phyloP scores from a whole-genome alignment of 2,888 invertebrate species.

The Conus canariensis region DNA sequence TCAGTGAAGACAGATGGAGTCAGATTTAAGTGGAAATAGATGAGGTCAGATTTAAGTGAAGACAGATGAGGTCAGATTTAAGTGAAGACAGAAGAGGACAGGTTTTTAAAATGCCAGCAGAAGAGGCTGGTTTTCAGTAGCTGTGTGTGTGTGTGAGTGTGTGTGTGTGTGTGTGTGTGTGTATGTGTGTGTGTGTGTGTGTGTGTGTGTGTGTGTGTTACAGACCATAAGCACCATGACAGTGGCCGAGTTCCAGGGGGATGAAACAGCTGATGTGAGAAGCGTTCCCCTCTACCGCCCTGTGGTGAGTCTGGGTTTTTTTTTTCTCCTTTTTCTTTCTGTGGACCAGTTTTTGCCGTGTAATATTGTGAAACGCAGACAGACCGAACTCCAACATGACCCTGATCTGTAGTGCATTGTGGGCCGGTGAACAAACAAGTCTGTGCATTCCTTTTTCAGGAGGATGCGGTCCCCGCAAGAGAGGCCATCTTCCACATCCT shows the following conservation, averaged over 20 bases:
- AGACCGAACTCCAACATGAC: too few species aligned
- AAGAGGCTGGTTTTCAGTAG: too few species aligned
- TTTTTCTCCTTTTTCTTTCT: background rate
- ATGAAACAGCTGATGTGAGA: conserved; percentile 40
- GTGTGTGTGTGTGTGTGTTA: background rate
- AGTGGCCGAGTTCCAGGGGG: conserved; percentile 78
- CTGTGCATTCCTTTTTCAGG: conserved; percentile 49
- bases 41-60: too few species aligned
- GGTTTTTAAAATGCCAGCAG: too few species aligned
- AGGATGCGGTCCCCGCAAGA: conserved; percentile 77
- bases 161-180: background rate
- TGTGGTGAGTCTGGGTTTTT: background rate
- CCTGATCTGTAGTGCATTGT: background rate
- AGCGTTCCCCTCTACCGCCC: conserved; percentile 4
- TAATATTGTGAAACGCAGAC: too few species aligned
- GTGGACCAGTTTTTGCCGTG: too few species aligned
- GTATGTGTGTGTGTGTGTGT: conserved; percentile 1
- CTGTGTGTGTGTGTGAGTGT: too few species aligned
- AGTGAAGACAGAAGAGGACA: too few species aligned
- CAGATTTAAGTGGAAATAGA: too few species aligned
- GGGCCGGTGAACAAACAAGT: background rate
- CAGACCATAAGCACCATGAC: conserved; percentile 61
- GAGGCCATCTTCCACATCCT: conserved; percentile 79
- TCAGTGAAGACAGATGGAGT: too few species aligned
- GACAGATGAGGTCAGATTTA: too few species aligned